Conservation (phyloP, 2,888 invertebrate genomes). For the Lasioglossum lativentre region DNA sequence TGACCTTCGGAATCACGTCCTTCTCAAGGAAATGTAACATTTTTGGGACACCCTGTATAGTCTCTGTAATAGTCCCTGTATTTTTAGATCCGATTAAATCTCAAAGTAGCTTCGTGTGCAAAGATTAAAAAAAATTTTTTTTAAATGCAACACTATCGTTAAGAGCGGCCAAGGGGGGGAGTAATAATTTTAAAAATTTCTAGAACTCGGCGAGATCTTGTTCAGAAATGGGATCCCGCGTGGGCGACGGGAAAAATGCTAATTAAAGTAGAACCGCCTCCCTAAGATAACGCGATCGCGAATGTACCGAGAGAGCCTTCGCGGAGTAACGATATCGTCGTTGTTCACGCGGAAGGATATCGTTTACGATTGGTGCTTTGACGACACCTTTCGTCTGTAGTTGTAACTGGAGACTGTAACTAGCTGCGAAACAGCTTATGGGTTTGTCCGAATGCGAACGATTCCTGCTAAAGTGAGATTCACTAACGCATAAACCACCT, state of each 20-base stretch:
- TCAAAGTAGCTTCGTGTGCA: too few species aligned
- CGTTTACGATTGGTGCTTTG: conserved; percentile 39
- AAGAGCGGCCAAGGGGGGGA: too few species aligned
- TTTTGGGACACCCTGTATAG: too few species aligned
- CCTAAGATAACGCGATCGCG: not conserved
- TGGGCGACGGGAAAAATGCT: not conserved
- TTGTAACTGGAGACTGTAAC: conserved; percentile 30
- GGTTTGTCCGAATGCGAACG: conserved; percentile 11
- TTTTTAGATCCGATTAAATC: too few species aligned
- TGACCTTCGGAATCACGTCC: too few species aligned
- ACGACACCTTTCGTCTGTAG: conserved; percentile 23
- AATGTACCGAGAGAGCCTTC: not conserved
- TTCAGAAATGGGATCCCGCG: not conserved
- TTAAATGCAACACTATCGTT: too few species aligned
- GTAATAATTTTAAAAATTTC: not conserved
- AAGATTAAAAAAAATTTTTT: too few species aligned
- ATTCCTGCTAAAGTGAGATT: not conserved
- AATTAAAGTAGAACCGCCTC: not conserved
- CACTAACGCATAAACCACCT: conserved; percentile 15
- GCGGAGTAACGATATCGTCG: conserved; percentile 10
- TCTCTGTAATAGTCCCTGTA: too few species aligned
- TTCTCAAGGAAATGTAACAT: too few species aligned
- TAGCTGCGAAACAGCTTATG: conserved; percentile 4
- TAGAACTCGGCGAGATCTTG: not conserved
- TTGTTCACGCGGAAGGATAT: conserved; percentile 18